phyloP scores from a whole-genome alignment of 2,113 vertebrate genomes.

The Calidris pugnax region DNA sequence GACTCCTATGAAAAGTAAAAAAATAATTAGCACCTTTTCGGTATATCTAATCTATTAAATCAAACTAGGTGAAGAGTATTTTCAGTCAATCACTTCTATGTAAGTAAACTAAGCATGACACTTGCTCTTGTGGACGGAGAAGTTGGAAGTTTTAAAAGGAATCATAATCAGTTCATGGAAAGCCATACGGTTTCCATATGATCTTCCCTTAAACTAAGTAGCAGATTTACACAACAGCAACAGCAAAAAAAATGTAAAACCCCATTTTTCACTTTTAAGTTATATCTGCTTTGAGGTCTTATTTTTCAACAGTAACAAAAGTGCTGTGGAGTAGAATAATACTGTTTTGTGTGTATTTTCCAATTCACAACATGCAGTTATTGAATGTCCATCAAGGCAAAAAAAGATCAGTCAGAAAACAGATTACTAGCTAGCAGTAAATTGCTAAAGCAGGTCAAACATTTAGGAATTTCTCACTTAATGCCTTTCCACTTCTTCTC shows the following conservation, averaged over 20 bases:
- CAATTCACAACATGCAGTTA: neutral
- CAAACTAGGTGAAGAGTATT: neutral
- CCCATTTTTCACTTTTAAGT: neutral
- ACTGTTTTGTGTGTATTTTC: neutral
- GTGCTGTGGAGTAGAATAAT: neutral
- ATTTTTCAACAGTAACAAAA: neutral
- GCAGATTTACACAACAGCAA: slow-evolving; percentile 23
- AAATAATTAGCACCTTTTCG: neutral
- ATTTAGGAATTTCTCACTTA: neutral
- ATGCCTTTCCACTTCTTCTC: neutral
- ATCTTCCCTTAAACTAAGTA: slow-evolving; percentile 44
- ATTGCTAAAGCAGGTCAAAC: neutral
- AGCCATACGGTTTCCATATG: slow-evolving; percentile 36
- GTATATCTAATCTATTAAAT: neutral
- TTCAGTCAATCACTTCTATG: neutral
- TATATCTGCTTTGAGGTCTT: neutral
- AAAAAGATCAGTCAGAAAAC: neutral
- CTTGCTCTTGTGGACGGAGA: slow-evolving; percentile 12
- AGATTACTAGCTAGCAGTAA: neutral
- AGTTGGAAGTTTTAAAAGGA: slow-evolving; percentile 37
- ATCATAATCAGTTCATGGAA: slow-evolving; percentile 18
- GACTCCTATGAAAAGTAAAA: neutral
- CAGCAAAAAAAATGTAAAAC: neutral
- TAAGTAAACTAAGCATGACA: slow-evolving; percentile 11
- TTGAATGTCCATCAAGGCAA: neutral